Evolutionary conservation across 2,797 vertebrate genomes (phyloP).

Genomic region (Tenualosa thibaudeaui): DNA sequence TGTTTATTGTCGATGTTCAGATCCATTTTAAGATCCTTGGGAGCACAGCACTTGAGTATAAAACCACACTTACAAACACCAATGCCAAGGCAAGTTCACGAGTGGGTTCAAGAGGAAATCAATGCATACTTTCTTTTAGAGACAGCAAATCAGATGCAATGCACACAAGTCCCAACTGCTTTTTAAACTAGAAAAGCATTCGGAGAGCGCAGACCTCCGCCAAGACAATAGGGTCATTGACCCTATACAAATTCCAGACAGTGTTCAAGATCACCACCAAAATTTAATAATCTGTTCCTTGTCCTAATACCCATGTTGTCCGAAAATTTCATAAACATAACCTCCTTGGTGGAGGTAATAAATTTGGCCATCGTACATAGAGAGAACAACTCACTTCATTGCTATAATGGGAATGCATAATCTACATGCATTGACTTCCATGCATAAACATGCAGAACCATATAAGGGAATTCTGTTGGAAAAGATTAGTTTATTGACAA

Average conservation of each 20-base stretch:
- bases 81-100: slow-evolving; percentile 73
- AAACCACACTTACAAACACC: slow-evolving; percentile 65
- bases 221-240: too few species aligned
- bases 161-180: background rate
- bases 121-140: slow-evolving; percentile 74
- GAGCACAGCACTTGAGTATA: slow-evolving; percentile 66
- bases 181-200: background rate
- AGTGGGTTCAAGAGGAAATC: slow-evolving; percentile 75
- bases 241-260: too few species aligned
- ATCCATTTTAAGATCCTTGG: slow-evolving; percentile 52
- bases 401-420: background rate
- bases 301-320: too few species aligned
- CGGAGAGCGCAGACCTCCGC: too few species aligned
- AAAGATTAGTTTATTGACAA: background rate
- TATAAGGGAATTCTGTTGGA: background rate
- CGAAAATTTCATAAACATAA: too few species aligned
- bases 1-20: slow-evolving; percentile 73
- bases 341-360: background rate
- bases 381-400: background rate
- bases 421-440: background rate
- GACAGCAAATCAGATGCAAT: slow-evolving; percentile 36
- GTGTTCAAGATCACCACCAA: too few species aligned
- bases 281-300: too few species aligned
- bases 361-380: background rate
- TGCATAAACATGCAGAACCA: background rate